These are phyloP conservation scores for Oligia strigilis DNA, from an alignment of 2,888 invertebrate genomes.

Conservation along the genomic window DNA sequence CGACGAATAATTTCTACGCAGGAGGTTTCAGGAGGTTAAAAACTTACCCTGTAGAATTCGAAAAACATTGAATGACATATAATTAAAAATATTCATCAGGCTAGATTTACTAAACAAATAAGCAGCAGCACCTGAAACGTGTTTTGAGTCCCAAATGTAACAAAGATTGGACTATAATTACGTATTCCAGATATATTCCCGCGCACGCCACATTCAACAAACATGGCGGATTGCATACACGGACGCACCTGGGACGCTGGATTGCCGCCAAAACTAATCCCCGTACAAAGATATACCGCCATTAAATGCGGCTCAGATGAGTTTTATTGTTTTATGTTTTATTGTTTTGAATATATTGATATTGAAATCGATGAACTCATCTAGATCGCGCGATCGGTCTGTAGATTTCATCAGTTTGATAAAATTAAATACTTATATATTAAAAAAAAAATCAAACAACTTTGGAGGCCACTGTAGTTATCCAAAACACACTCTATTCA, in stretches of 20 bases:
- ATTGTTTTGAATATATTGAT: background rate
- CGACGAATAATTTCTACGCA: too few relatives aligned
- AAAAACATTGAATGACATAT: background rate
- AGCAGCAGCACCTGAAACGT: slow-evolving; percentile 34
- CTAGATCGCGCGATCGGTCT: background rate
- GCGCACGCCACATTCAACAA: slow-evolving; percentile 41
- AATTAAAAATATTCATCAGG: background rate
- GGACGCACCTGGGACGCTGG: slow-evolving; percentile 60
- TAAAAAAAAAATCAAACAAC: too few relatives aligned
- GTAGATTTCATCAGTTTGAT: background rate
- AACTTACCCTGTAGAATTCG: too few relatives aligned
- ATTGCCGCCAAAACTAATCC: slow-evolving; percentile 62
- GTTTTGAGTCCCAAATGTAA: slow-evolving; percentile 31
- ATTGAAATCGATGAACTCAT: slow-evolving; percentile 8
- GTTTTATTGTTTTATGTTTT: slow-evolving; percentile 28
- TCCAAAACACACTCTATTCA: background rate
- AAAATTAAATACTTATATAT: too few relatives aligned
- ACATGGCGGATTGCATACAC: slow-evolving; percentile 52
- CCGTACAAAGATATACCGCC: slow-evolving; percentile 47
- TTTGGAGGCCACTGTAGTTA: background rate
- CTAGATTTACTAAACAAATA: slow-evolving; percentile 9
- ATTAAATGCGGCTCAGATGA: background rate
- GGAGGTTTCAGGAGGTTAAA: too few relatives aligned
- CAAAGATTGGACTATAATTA: slow-evolving; percentile 45
- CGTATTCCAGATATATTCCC: slow-evolving; percentile 50